phyloP scores from a whole-genome alignment of 2,888 invertebrate species.

The Bhutanitis thaidina region DNA sequence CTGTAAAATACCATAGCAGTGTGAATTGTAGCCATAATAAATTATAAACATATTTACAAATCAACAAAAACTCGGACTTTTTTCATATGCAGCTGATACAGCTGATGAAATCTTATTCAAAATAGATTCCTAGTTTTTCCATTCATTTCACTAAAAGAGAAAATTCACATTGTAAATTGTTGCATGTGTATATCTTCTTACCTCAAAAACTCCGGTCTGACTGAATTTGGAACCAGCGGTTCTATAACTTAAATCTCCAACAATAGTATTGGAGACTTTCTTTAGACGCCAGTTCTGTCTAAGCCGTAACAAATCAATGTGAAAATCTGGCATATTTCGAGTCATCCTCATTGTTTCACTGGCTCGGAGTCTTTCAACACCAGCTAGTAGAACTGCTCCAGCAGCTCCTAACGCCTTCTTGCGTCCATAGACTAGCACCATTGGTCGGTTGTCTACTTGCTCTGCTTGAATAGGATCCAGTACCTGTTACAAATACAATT shows the following conservation, averaged over 20 bases:
- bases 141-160: too few species aligned
- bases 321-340: constrained; percentile 92
- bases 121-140: too few species aligned
- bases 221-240: constrained; percentile 97
- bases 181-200: too few species aligned
- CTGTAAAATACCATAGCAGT: constrained; percentile 30
- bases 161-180: too few species aligned
- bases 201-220: constrained; percentile 97
- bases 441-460: constrained; percentile 88
- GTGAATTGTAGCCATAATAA: background rate
- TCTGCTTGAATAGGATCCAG: constrained; percentile 95
- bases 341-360: constrained; percentile 88
- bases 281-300: constrained; percentile 98
- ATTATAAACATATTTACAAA: too few species aligned
- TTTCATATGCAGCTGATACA: background rate
- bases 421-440: constrained; percentile 94
- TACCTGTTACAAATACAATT: constrained; percentile 47
- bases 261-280: constrained; percentile 96
- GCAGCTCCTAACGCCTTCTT: constrained; percentile 95
- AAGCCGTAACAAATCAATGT: constrained; percentile 92
- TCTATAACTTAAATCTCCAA: constrained; percentile 96
- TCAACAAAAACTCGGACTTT: too few species aligned
- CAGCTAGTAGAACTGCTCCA: constrained; percentile 89
- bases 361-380: constrained; percentile 91
- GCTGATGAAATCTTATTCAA: background rate